A percentile compares a stretch with the other conserved stretches of the same genome.
Conservation (phyloP, 2,113 vertebrate genomes). For the Pseudorasbora parva region DNA sequence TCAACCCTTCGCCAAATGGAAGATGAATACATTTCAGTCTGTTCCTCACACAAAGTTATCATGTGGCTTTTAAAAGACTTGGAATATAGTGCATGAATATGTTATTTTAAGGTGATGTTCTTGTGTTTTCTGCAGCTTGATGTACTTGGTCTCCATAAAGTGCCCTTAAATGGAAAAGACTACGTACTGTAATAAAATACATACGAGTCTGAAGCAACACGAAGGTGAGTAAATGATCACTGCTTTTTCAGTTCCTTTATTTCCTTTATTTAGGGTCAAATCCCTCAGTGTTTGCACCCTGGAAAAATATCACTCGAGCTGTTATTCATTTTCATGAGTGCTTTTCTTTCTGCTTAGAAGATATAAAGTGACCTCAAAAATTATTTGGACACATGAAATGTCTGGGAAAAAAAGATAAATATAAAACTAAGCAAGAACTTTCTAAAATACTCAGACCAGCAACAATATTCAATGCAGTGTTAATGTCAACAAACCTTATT, state of each 20-base stretch:
- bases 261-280: not conserved
- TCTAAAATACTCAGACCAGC: too few species aligned
- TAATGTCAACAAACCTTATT: too few species aligned
- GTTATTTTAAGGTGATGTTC: not conserved
- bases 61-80: not conserved
- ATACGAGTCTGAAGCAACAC: not conserved
- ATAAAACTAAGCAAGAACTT: too few species aligned
- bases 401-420: too few species aligned
- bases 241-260: not conserved
- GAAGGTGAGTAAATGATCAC: not conserved
- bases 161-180: not conserved
- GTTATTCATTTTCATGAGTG: constrained; percentile 10
- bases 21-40: too few species aligned
- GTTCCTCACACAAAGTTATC: too few species aligned
- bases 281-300: not conserved
- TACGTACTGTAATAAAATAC: not conserved
- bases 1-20: too few species aligned
- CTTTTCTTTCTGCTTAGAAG: constrained; percentile 11
- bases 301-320: not conserved
- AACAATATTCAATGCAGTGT: too few species aligned
- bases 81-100: not conserved
- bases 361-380: not conserved
- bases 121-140: not conserved
- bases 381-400: too few species aligned
- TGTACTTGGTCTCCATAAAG: not conserved